phyloP scores from a whole-genome alignment of 2,797 vertebrate species.

The Chelmon rostratus region DNA sequence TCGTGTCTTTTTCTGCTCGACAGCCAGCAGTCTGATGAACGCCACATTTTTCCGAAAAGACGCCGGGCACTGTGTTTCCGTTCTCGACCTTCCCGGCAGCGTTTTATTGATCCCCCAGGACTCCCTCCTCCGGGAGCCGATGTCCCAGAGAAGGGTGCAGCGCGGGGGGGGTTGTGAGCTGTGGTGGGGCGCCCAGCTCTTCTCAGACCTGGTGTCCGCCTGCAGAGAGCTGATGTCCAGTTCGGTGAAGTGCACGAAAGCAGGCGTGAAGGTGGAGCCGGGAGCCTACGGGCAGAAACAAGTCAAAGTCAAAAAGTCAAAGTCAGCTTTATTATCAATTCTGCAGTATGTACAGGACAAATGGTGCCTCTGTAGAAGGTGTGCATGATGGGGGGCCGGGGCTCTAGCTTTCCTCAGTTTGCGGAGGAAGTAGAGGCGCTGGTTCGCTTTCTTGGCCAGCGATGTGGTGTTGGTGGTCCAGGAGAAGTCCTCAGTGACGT shows the following conservation, averaged over 20 bases:
- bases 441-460: too few relatives aligned
- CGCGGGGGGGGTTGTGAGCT: slow-evolving; percentile 86
- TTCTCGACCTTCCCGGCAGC: slow-evolving; percentile 90
- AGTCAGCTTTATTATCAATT: too few relatives aligned
- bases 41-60: slow-evolving; percentile 88
- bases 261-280: slow-evolving; percentile 81
- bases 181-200: slow-evolving; percentile 86
- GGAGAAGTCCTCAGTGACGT: too few relatives aligned
- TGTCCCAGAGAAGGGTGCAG: slow-evolving; percentile 83
- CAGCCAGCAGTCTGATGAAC: slow-evolving; percentile 88
- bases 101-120: slow-evolving; percentile 91
- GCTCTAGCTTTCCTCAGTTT: too few relatives aligned
- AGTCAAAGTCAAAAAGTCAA: too few relatives aligned
- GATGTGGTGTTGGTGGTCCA: too few relatives aligned
- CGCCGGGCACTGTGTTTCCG: slow-evolving; percentile 80
- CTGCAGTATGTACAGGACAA: too few relatives aligned
- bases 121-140: slow-evolving; percentile 86
- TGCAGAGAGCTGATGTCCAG: slow-evolving; percentile 86
- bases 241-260: slow-evolving; percentile 81
- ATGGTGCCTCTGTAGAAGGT: too few relatives aligned
- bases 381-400: too few relatives aligned
- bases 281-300: slow-evolving; percentile 92
- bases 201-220: slow-evolving; percentile 85
- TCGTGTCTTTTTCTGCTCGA: background rate
- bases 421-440: too few relatives aligned